phyloP scores from a whole-genome alignment of 2,888 invertebrate genomes.

The Drosophila emarginata region DNA sequence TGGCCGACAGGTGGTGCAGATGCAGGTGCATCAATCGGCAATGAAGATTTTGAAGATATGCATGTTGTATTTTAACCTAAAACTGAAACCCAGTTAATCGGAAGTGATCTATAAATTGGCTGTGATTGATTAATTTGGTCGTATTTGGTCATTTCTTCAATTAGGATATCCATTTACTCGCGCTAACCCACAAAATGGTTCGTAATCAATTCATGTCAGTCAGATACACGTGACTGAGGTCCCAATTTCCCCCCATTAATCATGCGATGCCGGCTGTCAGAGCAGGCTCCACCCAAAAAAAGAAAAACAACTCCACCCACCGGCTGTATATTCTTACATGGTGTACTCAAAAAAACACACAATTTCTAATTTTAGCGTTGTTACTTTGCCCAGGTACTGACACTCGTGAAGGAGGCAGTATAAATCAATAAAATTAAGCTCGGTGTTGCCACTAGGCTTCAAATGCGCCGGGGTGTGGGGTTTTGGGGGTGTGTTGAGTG shows the following conservation, averaged over 20 bases:
- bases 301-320: not conserved
- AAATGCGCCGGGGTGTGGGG: slow-evolving; percentile 19
- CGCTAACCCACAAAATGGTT: slow-evolving; percentile 20
- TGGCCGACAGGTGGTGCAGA: slow-evolving; percentile 47
- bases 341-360: slow-evolving; percentile 21
- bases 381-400: slow-evolving; percentile 44
- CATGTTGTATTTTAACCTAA: slow-evolving; percentile 14
- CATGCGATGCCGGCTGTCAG: slow-evolving; percentile 46
- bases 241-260: slow-evolving; percentile 45
- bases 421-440: slow-evolving; percentile 73
- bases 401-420: slow-evolving; percentile 22
- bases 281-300: slow-evolving; percentile 1
- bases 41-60: not conserved
- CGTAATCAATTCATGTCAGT: slow-evolving; percentile 51
- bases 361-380: slow-evolving; percentile 59
- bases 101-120: not conserved
- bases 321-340: not conserved
- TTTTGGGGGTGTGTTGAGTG: slow-evolving; percentile 19
- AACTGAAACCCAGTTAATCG: not conserved
- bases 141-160: no score
- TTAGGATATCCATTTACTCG: not conserved
- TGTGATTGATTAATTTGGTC: not conserved
- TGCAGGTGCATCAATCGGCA: slow-evolving; percentile 35
- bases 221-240: slow-evolving; percentile 45
- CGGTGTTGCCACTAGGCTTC: slow-evolving; percentile 61